Evolutionary conservation across 2,888 invertebrate species (phyloP).

Genomic region (Lasioglossum marginatum): DNA sequence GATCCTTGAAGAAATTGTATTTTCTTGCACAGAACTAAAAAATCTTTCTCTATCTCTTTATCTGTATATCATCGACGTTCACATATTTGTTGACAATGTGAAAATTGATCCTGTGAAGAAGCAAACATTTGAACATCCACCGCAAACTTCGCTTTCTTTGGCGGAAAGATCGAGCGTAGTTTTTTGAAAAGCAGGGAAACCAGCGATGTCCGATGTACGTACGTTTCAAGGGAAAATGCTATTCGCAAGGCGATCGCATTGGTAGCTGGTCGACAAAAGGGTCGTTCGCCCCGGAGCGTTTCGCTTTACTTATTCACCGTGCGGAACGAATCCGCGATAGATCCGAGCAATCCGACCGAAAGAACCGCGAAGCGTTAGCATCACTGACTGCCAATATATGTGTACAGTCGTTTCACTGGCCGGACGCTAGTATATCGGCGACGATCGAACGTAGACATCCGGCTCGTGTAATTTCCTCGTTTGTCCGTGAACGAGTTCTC

Average conservation of each 20-base stretch:
- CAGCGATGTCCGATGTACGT: background rate
- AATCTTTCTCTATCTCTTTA: background rate
- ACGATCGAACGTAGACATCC: background rate
- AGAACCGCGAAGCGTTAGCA: background rate
- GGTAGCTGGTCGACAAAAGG: background rate
- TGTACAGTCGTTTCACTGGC: background rate
- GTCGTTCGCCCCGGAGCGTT: background rate
- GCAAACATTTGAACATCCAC: background rate
- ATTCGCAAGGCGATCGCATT: background rate
- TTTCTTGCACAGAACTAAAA: background rate
- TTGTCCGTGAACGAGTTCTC: conserved; percentile 15
- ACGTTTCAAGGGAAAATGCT: conserved; percentile 1
- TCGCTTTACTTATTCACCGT: background rate
- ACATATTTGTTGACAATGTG: background rate
- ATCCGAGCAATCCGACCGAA: conserved; percentile 3
- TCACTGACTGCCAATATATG: background rate
- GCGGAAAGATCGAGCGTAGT: background rate
- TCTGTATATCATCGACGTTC: background rate
- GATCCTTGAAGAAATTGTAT: background rate
- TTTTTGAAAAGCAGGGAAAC: background rate
- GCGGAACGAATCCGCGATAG: conserved; percentile 3
- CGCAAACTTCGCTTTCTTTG: background rate
- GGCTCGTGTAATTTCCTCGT: conserved; percentile 6
- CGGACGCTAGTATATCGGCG: background rate
- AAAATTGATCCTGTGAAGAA: background rate